Conservation (phyloP, 2,888 invertebrate species). For the Beris morrisii region DNA sequence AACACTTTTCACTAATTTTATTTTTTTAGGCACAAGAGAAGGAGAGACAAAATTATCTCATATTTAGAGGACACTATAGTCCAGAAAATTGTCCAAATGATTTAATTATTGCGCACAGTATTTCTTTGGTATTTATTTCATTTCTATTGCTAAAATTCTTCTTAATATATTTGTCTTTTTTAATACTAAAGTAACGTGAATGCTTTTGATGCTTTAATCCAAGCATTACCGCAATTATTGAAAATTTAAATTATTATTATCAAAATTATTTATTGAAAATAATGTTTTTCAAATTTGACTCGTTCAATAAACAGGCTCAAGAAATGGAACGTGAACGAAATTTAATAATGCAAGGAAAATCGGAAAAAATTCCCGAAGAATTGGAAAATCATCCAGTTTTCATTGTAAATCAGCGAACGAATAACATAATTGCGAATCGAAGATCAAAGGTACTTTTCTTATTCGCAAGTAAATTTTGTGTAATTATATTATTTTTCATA, state of each 20-base stretch:
- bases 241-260: too few species aligned
- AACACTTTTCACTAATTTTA: not conserved
- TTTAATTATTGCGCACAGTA: constrained; percentile 35
- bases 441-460: constrained; percentile 56
- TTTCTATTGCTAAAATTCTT: not conserved
- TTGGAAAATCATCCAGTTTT: constrained; percentile 67
- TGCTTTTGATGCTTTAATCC: too few species aligned
- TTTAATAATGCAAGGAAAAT: constrained; percentile 63
- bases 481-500: not conserved
- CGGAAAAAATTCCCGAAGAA: constrained; percentile 62
- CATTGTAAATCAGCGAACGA: constrained; percentile 59
- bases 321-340: constrained; percentile 66
- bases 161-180: not conserved
- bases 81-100: constrained; percentile 33
- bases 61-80: constrained; percentile 60
- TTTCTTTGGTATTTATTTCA: constrained; percentile 34
- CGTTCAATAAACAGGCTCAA: constrained; percentile 51
- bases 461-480: not conserved
- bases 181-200: too few species aligned
- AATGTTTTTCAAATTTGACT: too few species aligned
- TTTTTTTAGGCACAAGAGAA: constrained; percentile 63
- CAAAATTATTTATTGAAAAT: too few species aligned
- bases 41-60: constrained; percentile 68
- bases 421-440: constrained; percentile 57
- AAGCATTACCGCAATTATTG: too few species aligned